Conservation (phyloP, 2,797 vertebrate genomes). For the Dromococcyx pavoninus region DNA sequence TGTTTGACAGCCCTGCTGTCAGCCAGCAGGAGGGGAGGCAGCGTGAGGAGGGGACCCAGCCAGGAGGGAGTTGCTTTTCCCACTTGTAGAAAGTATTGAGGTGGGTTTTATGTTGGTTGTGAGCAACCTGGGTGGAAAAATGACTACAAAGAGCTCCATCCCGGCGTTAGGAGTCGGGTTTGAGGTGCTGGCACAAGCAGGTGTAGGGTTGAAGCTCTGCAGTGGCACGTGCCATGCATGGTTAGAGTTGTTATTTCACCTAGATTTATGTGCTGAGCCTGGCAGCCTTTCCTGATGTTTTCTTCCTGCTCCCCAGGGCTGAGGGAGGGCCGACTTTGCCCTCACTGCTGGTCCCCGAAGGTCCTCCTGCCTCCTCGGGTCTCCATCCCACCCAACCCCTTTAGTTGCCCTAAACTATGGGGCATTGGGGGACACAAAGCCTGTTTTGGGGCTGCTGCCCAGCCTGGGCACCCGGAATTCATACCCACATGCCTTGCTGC, state of each 20-base stretch:
- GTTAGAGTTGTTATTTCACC: background rate
- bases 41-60: background rate
- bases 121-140: background rate
- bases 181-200: background rate
- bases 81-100: background rate
- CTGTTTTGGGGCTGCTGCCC: background rate
- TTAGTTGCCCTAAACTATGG: rapidly evolving
- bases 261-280: background rate
- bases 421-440: background rate
- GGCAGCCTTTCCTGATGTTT: background rate
- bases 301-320: background rate
- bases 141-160: background rate
- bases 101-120: background rate
- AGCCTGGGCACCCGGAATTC: background rate
- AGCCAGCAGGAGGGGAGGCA: background rate
- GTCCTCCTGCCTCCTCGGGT: background rate
- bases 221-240: rapidly evolving
- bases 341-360: background rate
- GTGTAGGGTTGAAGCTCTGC: background rate
- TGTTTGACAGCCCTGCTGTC: background rate
- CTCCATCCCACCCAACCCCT: background rate
- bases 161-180: background rate
- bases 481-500: rapidly evolving
- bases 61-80: background rate
- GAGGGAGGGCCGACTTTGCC: background rate